Conservation (phyloP, 2,113 vertebrate species). For the Pollimyrus isidori region DNA sequence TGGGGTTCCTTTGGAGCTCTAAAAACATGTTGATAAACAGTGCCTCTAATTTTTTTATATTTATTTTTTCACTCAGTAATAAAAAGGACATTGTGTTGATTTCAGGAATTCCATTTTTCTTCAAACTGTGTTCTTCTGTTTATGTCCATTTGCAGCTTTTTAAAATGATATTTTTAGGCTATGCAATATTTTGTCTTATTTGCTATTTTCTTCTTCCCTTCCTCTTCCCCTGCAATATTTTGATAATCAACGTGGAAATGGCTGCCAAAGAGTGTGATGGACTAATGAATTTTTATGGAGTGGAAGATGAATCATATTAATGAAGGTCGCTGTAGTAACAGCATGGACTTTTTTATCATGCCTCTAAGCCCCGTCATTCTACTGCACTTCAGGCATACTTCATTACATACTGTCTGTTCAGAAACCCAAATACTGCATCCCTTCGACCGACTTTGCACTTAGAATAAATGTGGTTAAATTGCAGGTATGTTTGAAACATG, state of each 20-base stretch:
- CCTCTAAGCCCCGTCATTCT: not conserved
- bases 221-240: not conserved
- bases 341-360: not conserved
- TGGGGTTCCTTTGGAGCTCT: not conserved
- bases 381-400: not conserved
- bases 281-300: conserved; percentile 13
- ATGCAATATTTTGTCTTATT: not conserved
- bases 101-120: not conserved
- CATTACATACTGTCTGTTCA: not conserved
- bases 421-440: not conserved
- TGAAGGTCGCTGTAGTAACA: conserved; percentile 15
- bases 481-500: not conserved
- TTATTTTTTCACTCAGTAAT: not conserved
- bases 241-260: conserved; percentile 7
- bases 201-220: conserved; percentile 1
- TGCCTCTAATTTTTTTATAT: not conserved
- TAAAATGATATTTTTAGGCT: not conserved
- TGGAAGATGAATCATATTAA: conserved; percentile 15
- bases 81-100: not conserved
- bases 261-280: not conserved
- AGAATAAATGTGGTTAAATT: not conserved
- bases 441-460: not conserved
- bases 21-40: not conserved
- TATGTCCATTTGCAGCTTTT: not conserved
- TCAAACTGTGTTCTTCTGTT: not conserved